A percentile compares a stretch with the other conserved stretches of the same genome.
phyloP scores from a whole-genome alignment of 2,888 invertebrate genomes.

The Drosophila neoperkinsi region DNA sequence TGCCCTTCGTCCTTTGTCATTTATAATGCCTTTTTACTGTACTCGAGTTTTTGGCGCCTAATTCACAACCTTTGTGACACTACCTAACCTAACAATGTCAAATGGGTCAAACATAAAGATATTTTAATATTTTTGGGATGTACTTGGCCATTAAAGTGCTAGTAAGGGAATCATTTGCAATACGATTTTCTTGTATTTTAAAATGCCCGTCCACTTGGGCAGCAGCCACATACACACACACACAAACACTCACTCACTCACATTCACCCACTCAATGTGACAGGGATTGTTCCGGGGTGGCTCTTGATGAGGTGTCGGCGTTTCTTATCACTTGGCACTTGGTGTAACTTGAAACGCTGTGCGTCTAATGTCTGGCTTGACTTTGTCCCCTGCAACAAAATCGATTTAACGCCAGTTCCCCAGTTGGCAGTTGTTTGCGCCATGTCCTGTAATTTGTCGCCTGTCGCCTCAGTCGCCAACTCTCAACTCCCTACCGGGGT shows the following conservation, averaged over 20 bases:
- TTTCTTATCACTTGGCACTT: conserved; percentile 73
- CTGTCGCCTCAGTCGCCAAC: conserved; percentile 1
- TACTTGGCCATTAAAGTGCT: conserved; percentile 10
- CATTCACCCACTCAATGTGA: conserved; percentile 22
- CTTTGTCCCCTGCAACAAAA: conserved; percentile 65
- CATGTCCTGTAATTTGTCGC: conserved; percentile 75
- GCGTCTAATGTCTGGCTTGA: conserved; percentile 39
- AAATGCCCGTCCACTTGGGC: conserved; percentile 20
- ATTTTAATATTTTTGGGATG: background rate
- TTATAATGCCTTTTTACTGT: conserved; percentile 51
- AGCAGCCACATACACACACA: background rate
- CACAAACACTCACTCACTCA: background rate
- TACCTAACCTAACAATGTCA: conserved; percentile 38
- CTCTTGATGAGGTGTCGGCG: conserved; percentile 54
- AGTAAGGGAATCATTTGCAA: conserved; percentile 4
- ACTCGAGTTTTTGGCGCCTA: conserved; percentile 64
- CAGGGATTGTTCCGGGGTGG: conserved; percentile 56
- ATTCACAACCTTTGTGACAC: conserved; percentile 10
- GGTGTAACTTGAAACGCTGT: conserved; percentile 67
- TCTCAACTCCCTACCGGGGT: background rate
- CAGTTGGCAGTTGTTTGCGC: conserved; percentile 25
- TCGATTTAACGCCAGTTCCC: conserved; percentile 66
- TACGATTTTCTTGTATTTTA: background rate
- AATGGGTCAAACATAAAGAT: conserved; percentile 24
- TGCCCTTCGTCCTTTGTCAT: conserved; percentile 1